Evolutionary conservation across 1,140 invertebrate species (phyloP).

Genomic region (Marisa cornuarietis): DNA sequence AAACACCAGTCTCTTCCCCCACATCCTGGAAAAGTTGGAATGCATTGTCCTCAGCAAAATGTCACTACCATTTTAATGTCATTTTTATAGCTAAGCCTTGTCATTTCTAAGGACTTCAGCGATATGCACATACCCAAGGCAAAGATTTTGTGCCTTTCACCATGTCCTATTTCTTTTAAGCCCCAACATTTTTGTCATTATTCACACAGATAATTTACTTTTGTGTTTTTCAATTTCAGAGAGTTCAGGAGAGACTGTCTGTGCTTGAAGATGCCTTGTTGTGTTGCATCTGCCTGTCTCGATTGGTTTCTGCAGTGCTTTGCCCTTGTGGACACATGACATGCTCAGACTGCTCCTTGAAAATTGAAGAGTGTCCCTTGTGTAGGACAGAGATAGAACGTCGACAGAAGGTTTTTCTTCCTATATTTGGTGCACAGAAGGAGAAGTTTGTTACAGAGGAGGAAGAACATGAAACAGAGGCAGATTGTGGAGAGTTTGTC

Average conservation of each 20-base stretch:
- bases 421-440: slow-evolving; percentile 21
- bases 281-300: slow-evolving; percentile 93
- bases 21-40: background rate
- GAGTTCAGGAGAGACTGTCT: slow-evolving; percentile 40
- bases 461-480: too few relatives aligned
- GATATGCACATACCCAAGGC: too few relatives aligned
- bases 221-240: slow-evolving; percentile 29
- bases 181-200: too few relatives aligned
- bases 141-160: too few relatives aligned
- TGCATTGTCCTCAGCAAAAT: too few relatives aligned
- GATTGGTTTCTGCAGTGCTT: slow-evolving; percentile 86
- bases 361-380: slow-evolving; percentile 81
- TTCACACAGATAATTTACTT: background rate
- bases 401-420: slow-evolving; percentile 48
- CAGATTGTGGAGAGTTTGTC: too few relatives aligned
- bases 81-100: too few relatives aligned
- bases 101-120: too few relatives aligned
- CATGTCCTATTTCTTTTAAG: too few relatives aligned
- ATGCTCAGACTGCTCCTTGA: slow-evolving; percentile 81
- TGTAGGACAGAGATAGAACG: slow-evolving; percentile 72
- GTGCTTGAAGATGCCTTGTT: slow-evolving; percentile 62
- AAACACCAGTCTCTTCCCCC: background rate
- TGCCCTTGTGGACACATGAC: slow-evolving; percentile 90
- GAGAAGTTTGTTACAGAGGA: too few relatives aligned
- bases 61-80: too few relatives aligned